phyloP scores from a whole-genome alignment of 2,888 invertebrate genomes.

The Ophion costatus region DNA sequence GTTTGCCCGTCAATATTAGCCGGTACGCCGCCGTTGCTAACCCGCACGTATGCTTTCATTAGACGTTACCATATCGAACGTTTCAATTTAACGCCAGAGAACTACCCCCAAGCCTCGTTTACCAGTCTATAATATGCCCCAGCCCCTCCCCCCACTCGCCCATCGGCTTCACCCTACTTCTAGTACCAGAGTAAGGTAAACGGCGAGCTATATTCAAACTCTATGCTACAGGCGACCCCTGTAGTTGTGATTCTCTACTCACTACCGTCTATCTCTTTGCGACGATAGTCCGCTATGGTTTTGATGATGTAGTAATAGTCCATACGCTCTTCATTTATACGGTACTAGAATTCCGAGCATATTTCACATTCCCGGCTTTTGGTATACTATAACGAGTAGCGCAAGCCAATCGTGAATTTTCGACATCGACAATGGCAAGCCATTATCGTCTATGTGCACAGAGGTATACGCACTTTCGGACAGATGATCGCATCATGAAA shows the following conservation, averaged over 20 bases:
- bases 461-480: neutral
- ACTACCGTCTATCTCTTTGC: constrained; percentile 40
- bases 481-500: neutral
- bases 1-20: constrained; percentile 37
- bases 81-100: constrained; percentile 81
- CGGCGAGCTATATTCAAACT: constrained; percentile 33
- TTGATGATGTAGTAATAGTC: constrained; percentile 48
- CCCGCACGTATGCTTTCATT: constrained; percentile 81
- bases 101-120: constrained; percentile 80
- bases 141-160: neutral
- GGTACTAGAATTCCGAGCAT: constrained; percentile 80
- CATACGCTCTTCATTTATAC: constrained; percentile 78
- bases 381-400: constrained; percentile 56
- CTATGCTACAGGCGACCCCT: neutral
- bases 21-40: constrained; percentile 26
- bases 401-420: constrained; percentile 29
- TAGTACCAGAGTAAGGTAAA: constrained; percentile 1
- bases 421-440: constrained; percentile 28
- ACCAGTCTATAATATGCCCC: constrained; percentile 81
- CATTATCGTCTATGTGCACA: neutral
- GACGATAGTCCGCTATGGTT: constrained; percentile 66
- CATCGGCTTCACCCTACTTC: neutral
- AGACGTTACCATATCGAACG: constrained; percentile 82
- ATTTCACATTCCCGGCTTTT: constrained; percentile 76
- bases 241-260: neutral